Evolutionary conservation across 2,888 invertebrate species (phyloP).

Genomic region (Oscheius sp.): DNA sequence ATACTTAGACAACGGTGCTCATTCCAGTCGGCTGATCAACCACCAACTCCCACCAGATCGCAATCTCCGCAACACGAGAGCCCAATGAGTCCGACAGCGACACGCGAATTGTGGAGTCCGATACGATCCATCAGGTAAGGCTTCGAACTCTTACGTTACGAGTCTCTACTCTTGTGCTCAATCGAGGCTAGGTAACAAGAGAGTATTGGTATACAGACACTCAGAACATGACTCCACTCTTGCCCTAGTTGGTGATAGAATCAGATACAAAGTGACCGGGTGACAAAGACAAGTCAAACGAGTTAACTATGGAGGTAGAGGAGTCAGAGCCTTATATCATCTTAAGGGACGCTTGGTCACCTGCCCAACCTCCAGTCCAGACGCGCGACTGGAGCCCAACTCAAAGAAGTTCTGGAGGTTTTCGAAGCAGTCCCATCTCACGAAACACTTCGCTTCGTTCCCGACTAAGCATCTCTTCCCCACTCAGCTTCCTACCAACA

Average conservation of each 20-base stretch:
- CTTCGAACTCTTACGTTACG: too few species aligned
- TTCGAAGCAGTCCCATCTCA: constrained; percentile 53
- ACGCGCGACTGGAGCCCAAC: constrained; percentile 38
- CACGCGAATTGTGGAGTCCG: constrained; percentile 34
- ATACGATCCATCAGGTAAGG: constrained; percentile 29
- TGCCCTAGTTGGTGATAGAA: too few species aligned
- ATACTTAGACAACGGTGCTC: constrained; percentile 24
- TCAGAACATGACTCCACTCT: background rate
- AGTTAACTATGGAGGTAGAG: too few species aligned
- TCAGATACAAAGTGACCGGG: too few species aligned
- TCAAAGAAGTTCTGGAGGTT: constrained; percentile 44
- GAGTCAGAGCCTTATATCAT: too few species aligned
- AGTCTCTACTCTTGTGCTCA: too few species aligned
- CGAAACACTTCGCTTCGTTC: constrained; percentile 56
- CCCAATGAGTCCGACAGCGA: constrained; percentile 37
- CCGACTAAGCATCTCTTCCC: constrained; percentile 54
- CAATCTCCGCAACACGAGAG: constrained; percentile 7
- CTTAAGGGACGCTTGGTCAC: constrained; percentile 34
- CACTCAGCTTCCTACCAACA: constrained; percentile 50
- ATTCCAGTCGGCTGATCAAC: constrained; percentile 40
- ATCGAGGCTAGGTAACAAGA: too few species aligned
- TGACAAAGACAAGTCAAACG: too few species aligned
- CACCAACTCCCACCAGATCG: constrained; percentile 22
- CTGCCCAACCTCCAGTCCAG: constrained; percentile 22
- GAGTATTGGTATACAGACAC: background rate